Conservation (phyloP, 2,797 vertebrate genomes). For the Lates japonicus region DNA sequence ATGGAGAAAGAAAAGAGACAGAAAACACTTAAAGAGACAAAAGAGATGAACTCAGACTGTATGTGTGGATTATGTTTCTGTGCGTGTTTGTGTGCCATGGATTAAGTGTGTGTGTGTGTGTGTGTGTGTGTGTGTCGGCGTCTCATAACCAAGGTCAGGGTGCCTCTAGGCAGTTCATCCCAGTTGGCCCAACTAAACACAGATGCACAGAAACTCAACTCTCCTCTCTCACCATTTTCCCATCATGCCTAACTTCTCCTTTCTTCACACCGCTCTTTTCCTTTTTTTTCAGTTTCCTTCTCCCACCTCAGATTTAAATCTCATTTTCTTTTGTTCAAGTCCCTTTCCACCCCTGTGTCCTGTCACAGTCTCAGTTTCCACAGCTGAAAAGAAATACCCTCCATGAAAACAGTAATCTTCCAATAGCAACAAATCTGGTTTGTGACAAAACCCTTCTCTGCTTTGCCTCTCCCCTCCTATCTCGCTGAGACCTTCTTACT, state of each 20-base stretch:
- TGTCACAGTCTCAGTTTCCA: slow-evolving; percentile 30
- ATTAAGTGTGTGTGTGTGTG: slow-evolving; percentile 48
- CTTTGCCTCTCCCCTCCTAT: slow-evolving; percentile 16
- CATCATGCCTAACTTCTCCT: slow-evolving; percentile 11
- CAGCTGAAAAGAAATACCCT: background rate
- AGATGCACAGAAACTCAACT: slow-evolving; percentile 20
- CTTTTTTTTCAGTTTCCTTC: slow-evolving; percentile 20
- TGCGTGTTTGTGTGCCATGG: slow-evolving; percentile 17
- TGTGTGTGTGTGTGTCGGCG: slow-evolving; percentile 33
- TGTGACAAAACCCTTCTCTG: slow-evolving; percentile 27
- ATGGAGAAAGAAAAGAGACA: background rate
- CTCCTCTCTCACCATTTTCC: slow-evolving; percentile 19
- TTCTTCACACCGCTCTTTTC: background rate
- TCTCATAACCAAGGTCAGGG: slow-evolving; percentile 61
- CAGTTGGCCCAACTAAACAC: slow-evolving; percentile 44
- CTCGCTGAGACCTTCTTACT: slow-evolving; percentile 20
- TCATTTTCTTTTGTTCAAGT: slow-evolving; percentile 26
- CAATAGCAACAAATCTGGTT: slow-evolving; percentile 39
- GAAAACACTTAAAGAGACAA: slow-evolving; percentile 3
- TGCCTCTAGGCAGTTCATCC: slow-evolving; percentile 62
- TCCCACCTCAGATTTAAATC: slow-evolving; percentile 39
- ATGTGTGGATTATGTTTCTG: slow-evolving; percentile 19
- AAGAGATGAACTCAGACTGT: slow-evolving; percentile 17
- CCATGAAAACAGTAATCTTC: slow-evolving; percentile 46
- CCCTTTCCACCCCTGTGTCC: slow-evolving; percentile 20